Percentiles rank a stretch among this genome's conserved stretches.
Conservation (phyloP, 2,888 invertebrate genomes). For the Callosobruchus maculatus region DNA sequence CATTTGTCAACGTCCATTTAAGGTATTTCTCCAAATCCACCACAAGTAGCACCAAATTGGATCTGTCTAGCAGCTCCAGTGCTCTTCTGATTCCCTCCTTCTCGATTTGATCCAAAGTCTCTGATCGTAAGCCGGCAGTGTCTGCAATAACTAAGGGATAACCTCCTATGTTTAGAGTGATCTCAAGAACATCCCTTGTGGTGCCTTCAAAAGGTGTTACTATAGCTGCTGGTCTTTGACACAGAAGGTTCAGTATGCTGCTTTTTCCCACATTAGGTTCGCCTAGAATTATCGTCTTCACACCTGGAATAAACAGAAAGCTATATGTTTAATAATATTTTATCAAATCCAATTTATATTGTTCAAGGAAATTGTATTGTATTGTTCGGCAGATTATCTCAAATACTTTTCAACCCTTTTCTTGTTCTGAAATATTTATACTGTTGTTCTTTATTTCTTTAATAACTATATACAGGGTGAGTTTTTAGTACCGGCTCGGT, state of each 20-base stretch:
- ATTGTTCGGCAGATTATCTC: too few species aligned
- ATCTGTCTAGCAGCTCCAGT: constrained; percentile 26
- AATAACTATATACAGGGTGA: too few species aligned
- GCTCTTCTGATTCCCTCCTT: constrained; percentile 55
- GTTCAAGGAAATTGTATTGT: too few species aligned
- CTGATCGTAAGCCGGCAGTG: constrained; percentile 72
- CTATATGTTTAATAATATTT: not conserved
- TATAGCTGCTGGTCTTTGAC: constrained; percentile 74
- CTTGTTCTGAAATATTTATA: too few species aligned
- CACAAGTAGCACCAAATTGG: constrained; percentile 36
- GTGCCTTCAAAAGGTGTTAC: constrained; percentile 82
- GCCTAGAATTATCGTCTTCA: constrained; percentile 74
- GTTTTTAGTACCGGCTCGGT: too few species aligned
- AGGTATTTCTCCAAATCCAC: constrained; percentile 32
- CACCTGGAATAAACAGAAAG: constrained; percentile 50
- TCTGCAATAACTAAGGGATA: constrained; percentile 78
- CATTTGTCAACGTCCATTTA: constrained; percentile 26
- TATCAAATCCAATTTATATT: too few species aligned
- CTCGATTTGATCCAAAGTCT: constrained; percentile 67
- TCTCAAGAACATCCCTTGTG: constrained; percentile 79
- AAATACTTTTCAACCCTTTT: too few species aligned
- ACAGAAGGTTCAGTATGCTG: constrained; percentile 72
- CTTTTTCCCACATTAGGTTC: constrained; percentile 88
- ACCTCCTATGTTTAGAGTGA: constrained; percentile 68
- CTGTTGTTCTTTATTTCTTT: too few species aligned